These are phyloP conservation scores for Chrysolina oricalcia DNA, from an alignment of 2,888 invertebrate genomes.

Conservation along the genomic window DNA sequence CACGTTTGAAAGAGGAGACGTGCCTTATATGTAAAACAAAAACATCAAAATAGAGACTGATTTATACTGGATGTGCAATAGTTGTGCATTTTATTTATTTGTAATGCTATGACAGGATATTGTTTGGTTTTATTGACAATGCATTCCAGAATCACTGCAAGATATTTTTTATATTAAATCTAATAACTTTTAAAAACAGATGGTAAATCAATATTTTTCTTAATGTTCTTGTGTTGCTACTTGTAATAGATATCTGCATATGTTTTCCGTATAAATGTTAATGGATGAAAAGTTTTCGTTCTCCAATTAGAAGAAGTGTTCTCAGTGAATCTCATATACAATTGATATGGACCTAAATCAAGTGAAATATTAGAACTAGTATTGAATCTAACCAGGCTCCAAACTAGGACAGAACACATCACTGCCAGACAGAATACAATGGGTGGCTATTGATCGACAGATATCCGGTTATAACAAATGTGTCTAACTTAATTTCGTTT, in stretches of 20 bases:
- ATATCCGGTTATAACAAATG: too few species aligned
- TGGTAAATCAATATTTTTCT: not conserved
- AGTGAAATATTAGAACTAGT: too few species aligned
- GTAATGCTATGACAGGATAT: slow-evolving; percentile 32
- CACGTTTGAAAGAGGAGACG: slow-evolving; percentile 71
- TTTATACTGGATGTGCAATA: slow-evolving; percentile 48
- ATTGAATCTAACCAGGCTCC: too few species aligned
- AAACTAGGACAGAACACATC: too few species aligned
- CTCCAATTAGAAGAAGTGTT: not conserved
- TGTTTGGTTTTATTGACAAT: slow-evolving; percentile 4
- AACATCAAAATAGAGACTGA: slow-evolving; percentile 50
- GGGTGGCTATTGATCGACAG: too few species aligned
- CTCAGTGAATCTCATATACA: not conserved
- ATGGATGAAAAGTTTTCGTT: not conserved
- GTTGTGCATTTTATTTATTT: slow-evolving; percentile 54
- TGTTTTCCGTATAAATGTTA: not conserved
- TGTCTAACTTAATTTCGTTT: too few species aligned
- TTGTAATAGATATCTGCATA: not conserved
- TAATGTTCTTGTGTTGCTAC: not conserved
- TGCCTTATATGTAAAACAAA: slow-evolving; percentile 40
- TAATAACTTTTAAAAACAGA: not conserved
- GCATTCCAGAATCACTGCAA: slow-evolving; percentile 4
- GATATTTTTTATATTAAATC: not conserved
- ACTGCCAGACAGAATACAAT: too few species aligned
- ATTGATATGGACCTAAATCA: too few species aligned